Conservation (phyloP, 2,113 vertebrate genomes). For the Laterallus jamaicensis region DNA sequence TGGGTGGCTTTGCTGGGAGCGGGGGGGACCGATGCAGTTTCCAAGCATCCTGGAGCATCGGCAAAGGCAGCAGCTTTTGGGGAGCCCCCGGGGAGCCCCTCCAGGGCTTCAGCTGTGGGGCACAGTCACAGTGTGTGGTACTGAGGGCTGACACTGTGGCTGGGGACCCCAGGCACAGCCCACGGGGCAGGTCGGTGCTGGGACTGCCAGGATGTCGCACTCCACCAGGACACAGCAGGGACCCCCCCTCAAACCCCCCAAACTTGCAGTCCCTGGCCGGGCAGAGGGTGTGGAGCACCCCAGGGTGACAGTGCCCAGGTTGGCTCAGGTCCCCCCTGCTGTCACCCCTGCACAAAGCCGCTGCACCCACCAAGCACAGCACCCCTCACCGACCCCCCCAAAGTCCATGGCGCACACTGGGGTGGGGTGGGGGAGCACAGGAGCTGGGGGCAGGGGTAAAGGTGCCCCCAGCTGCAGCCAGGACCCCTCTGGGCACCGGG, state of each 20-base stretch:
- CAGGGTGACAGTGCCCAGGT: neutral
- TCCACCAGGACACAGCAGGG: fast-evolving
- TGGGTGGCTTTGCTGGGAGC: neutral
- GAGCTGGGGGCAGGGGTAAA: neutral
- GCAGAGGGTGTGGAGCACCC: neutral
- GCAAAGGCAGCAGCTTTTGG: neutral
- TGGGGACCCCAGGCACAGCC: neutral
- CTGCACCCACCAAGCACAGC: neutral
- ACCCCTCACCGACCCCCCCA: neutral
- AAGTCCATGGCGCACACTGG: neutral
- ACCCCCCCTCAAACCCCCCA: neutral
- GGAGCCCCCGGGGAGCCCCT: neutral
- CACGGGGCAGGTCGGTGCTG: fast-evolving
- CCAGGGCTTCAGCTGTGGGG: neutral
- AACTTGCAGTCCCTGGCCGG: neutral
- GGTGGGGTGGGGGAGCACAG: neutral
- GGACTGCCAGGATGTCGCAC: neutral
- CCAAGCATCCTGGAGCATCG: neutral
- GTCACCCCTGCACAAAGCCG: neutral
- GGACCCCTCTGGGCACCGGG: neutral
- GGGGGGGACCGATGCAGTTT: neutral
- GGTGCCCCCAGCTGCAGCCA: neutral
- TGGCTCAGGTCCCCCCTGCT: neutral
- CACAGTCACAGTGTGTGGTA: fast-evolving
- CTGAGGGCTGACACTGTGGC: neutral